Base-by-base conservation (phyloP, 2,797 vertebrate species). In the Potorous gilbertii region DNA sequence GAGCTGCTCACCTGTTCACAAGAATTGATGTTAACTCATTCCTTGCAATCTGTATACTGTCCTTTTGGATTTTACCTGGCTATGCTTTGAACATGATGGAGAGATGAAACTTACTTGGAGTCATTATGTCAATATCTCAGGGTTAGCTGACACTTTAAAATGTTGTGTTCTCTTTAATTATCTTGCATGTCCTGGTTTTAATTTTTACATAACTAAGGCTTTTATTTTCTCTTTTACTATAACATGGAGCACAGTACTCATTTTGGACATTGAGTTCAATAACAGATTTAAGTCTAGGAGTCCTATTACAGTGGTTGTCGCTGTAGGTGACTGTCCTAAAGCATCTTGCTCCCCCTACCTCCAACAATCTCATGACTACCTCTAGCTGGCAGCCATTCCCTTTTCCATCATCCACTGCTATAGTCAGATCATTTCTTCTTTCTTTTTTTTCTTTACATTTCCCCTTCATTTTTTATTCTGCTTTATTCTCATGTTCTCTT, bases 401-500 rank as follows among this genome's bases (percentile, higher is more conserved):
- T 87, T 14, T 96, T 97, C 96, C 81, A 93, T 97, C 94, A 94
- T 95, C 50, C 94, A 56, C 95, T 97, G 90, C 93, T 94, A 90
- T 34, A 97, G 96, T 95, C 74, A 96, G 89, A 87, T 90, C 98
- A 57, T 56, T 98, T 97, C 96, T 97, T 95, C 96, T 97, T 92
- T 97, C 93, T 94, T 57, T 54, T 92, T 95, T 97, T 98, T 96
- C 59, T 56, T 55, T 94, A 90, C 97, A 97, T 96, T 94, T 98
- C 93, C 91, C 54, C 92, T 98, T 98, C 98, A 96, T 97, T 98
- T 95, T 96, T 97, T 98, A 92, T 98, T 98, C 66, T 98, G 96
- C 97, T 92, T 96, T 95, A 98, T 95, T 97, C 97, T 98, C 97
- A 97, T 91, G 96, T 97, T 96, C 95, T 54, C 50, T 91, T 96